phyloP scores from a whole-genome alignment of 2,113 vertebrate species.

The Alexandromys fortis region DNA sequence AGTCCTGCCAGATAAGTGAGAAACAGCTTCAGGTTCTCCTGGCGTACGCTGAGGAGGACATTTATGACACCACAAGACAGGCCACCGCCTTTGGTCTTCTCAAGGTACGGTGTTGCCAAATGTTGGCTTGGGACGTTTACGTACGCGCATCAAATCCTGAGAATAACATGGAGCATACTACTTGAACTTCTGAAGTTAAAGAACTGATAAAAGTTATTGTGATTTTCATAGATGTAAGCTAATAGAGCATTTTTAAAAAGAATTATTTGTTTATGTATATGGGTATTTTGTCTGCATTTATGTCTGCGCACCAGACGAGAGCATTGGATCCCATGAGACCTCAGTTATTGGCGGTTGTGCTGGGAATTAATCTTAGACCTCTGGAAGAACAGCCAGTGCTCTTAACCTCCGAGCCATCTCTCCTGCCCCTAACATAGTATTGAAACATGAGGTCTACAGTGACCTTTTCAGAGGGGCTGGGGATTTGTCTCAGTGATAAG shows the following conservation, averaged over 20 bases:
- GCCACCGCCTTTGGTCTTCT: conserved; percentile 97
- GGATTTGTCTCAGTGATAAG: background rate
- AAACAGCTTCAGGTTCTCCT: conserved; percentile 96
- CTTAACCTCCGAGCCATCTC: background rate
- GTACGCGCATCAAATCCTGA: background rate
- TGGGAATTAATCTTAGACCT: background rate
- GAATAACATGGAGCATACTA: background rate
- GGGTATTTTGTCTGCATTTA: background rate
- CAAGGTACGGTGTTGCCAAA: conserved; percentile 87
- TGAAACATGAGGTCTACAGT: background rate
- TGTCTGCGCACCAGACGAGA: background rate
- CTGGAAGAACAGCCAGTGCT: background rate
- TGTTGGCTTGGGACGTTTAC: background rate
- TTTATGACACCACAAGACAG: conserved; percentile 95
- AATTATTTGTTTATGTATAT: background rate
- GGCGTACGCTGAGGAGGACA: conserved; percentile 98
- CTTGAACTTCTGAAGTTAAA: background rate
- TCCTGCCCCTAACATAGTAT: background rate
- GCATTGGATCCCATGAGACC: background rate
- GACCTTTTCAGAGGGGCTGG: background rate
- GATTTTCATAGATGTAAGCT: background rate
- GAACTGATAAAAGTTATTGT: background rate
- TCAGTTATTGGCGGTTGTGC: background rate
- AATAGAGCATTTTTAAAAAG: background rate
- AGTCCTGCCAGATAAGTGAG: conserved; percentile 89